Evolutionary conservation across 2,888 invertebrate species (phyloP), one percentile per base, ranked within the genome.

Genomic region (Drosophila stalkeri): DNA sequence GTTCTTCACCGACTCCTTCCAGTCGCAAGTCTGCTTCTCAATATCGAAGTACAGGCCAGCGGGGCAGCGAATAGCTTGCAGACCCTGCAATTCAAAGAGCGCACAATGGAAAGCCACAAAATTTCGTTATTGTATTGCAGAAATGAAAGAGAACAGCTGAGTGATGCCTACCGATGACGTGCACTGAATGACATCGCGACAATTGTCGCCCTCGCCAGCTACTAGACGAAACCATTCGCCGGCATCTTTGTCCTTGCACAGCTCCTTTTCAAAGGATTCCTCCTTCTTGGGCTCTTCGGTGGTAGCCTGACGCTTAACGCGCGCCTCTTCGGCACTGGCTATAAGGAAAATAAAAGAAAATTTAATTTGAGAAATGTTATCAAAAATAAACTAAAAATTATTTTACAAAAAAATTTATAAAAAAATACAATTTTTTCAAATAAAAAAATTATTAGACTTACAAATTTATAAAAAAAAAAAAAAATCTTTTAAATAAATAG

Each of bases 221-320:
- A 97, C 96, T 92, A 98, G 94, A 91, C 98, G 96, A 94, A 98
- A 98, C 98, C 98, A 98, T 94, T 98, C 98, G 78, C 98, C 98
- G 60, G 98, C 98, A 94, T 97, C 98, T 94, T 97, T 98, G 94
- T 97, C 97, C 94, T 97, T 97, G 94, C 98, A 98, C 86, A 98
- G 95, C 93, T 97, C 98, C 92, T 94, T 95, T 93, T 98, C 97
- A 93, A 97, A 96, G 93, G 96, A 97, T 90, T 97, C 97, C 90
- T 97, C 97, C 94, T 97, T 97, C 94, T 97, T 97, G 81, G 96
- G 95, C 67, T 96, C 95, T 92, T 96, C 95, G 73, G 96, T 96
- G 75, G 96, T 95, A 49, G 96, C 95, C 92, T 96, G 96, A 90
- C 96, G 94, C 93, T 95, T 94, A 90, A 94, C 94, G 91, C 96